Conservation (phyloP, 2,888 invertebrate species). For the Nineta flava region DNA sequence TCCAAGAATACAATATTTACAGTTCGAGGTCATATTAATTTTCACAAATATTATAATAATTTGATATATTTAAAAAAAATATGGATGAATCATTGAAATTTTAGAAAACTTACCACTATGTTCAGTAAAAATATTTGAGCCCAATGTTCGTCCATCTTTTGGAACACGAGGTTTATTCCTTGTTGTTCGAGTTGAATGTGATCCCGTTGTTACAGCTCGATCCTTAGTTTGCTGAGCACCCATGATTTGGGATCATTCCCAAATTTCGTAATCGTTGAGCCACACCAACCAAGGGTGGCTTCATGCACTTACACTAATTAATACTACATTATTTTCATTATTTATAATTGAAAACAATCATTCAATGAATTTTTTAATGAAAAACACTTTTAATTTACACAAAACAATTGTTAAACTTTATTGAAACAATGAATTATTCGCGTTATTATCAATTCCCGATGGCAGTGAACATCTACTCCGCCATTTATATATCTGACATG, state of each 20-base stretch:
- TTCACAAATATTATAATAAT: not conserved
- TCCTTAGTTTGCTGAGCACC: conserved; percentile 91
- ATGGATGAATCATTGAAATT: no score
- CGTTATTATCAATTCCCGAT: conserved; percentile 1
- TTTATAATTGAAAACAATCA: not conserved
- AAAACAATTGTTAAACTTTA: no score
- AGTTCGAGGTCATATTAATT: not conserved
- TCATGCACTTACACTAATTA: conserved; percentile 13
- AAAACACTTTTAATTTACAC: not conserved
- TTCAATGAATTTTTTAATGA: not conserved
- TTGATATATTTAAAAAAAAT: no score
- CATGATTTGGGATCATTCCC: conserved; percentile 39
- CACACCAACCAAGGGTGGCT: conserved; percentile 23
- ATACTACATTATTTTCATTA: conserved; percentile 12
- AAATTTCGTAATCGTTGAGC: conserved; percentile 22
- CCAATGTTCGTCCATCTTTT: conserved; percentile 71
- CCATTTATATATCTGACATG: conserved; percentile 24
- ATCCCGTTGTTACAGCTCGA: conserved; percentile 57
- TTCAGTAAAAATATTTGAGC: conserved; percentile 87
- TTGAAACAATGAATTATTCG: conserved; percentile 1
- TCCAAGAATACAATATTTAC: not conserved
- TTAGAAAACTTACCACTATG: conserved; percentile 64
- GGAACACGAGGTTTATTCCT: conserved; percentile 58
- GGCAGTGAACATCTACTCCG: conserved; percentile 4
- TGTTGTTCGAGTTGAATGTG: conserved; percentile 52